Evolutionary conservation across 2,888 invertebrate genomes (phyloP).

Genomic region (Alloscopus bannaensis): DNA sequence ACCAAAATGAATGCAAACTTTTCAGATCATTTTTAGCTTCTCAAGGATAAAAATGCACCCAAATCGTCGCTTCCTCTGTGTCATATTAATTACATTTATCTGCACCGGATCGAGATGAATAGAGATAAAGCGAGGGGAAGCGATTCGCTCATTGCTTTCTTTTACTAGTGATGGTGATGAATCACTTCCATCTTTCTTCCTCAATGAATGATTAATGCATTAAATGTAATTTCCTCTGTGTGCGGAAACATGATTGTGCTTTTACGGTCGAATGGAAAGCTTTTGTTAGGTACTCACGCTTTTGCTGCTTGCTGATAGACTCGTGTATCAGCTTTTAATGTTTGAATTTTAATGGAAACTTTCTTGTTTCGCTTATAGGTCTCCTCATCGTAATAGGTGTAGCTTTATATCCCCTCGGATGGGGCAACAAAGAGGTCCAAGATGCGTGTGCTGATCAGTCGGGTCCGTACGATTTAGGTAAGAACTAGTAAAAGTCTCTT

Average conservation of each 20-base stretch:
- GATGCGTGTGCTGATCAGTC: slow-evolving; percentile 80
- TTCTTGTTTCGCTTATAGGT: slow-evolving; percentile 77
- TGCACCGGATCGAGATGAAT: slow-evolving; percentile 20
- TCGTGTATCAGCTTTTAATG: too few species aligned
- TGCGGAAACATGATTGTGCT: slow-evolving; percentile 13
- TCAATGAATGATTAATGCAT: slow-evolving; percentile 29
- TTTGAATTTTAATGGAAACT: not conserved
- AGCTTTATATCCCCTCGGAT: slow-evolving; percentile 81
- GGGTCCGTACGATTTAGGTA: slow-evolving; percentile 80
- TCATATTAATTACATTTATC: slow-evolving; percentile 30
- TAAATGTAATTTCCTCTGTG: slow-evolving; percentile 4
- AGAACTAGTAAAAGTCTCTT: too few species aligned
- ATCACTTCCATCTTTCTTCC: slow-evolving; percentile 29
- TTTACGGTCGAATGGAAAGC: slow-evolving; percentile 4
- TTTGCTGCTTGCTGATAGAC: too few species aligned
- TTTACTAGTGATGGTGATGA: slow-evolving; percentile 32
- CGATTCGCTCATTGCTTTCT: slow-evolving; percentile 17
- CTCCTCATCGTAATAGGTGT: slow-evolving; percentile 79
- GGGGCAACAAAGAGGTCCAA: slow-evolving; percentile 81
- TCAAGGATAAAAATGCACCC: too few species aligned
- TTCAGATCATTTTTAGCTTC: too few species aligned
- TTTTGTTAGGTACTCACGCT: too few species aligned
- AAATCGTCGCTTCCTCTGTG: too few species aligned
- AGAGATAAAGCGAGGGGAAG: slow-evolving; percentile 18
- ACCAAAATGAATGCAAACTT: too few species aligned